Conservation (phyloP, 2,113 vertebrate genomes). For the Forbesichthys agassizii region DNA sequence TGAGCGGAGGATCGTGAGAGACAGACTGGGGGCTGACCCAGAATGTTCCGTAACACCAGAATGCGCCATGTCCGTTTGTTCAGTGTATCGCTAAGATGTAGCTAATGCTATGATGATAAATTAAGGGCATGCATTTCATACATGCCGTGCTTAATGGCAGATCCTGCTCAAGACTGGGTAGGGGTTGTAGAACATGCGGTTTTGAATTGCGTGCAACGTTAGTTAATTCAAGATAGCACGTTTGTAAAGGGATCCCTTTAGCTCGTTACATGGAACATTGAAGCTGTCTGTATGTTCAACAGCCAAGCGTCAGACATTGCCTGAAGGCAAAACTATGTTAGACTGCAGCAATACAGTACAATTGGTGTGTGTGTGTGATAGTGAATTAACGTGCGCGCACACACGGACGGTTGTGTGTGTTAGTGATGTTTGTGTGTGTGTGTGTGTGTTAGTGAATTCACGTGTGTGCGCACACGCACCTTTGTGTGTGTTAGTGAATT, state of each 20-base stretch:
- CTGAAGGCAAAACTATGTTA: slow-evolving; percentile 58
- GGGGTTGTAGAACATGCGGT: slow-evolving; percentile 30
- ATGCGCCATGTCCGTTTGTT: slow-evolving; percentile 20
- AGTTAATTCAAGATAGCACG: background rate
- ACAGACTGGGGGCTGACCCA: background rate
- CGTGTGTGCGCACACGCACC: slow-evolving; percentile 5
- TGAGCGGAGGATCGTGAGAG: background rate
- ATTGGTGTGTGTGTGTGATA: slow-evolving; percentile 23
- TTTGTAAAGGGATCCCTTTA: slow-evolving; percentile 40
- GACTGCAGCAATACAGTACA: slow-evolving; percentile 49
- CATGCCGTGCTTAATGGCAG: no score
- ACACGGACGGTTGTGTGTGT: background rate
- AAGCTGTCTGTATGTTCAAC: slow-evolving; percentile 44
- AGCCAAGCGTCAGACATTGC: slow-evolving; percentile 47
- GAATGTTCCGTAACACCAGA: slow-evolving; percentile 11
- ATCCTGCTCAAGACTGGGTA: background rate
- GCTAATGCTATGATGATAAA: no score
- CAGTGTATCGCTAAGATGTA: slow-evolving; percentile 33
- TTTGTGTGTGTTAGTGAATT: slow-evolving; percentile 20
- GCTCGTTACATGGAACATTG: slow-evolving; percentile 32
- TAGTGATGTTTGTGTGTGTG: slow-evolving; percentile 18
- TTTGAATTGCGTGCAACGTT: background rate
- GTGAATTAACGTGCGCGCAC: slow-evolving; percentile 4
- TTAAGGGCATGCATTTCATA: no score
- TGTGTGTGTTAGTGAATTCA: slow-evolving; percentile 25